Evolutionary conservation across 1,140 invertebrate genomes (phyloP).

Genomic region (Physella acuta): DNA sequence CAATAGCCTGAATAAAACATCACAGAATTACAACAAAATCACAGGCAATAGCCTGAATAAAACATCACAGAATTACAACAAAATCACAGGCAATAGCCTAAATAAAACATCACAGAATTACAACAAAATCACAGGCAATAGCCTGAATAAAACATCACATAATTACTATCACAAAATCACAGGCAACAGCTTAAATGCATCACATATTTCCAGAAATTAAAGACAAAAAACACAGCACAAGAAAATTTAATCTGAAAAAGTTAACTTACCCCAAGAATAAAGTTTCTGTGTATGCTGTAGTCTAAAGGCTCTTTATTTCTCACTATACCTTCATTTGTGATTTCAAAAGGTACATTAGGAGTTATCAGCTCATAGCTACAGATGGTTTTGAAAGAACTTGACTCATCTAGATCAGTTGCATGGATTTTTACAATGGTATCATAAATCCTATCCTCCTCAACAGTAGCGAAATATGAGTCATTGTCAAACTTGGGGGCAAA

Average conservation of each 20-base stretch:
- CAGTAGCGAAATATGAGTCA: conserved; percentile 70
- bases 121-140: conserved; percentile 94
- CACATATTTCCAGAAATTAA: too few relatives aligned
- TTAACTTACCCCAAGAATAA: conserved; percentile 70
- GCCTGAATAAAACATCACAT: conserved; percentile 68
- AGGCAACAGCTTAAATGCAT: too few relatives aligned
- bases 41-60: too few relatives aligned
- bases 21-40: not conserved
- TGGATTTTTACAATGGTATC: conserved; percentile 87
- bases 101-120: too few relatives aligned
- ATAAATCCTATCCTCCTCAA: conserved; percentile 88
- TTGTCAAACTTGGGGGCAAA: conserved; percentile 67
- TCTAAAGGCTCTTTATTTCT: conserved; percentile 88
- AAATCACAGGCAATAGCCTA: conserved; percentile 91
- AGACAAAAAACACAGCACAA: too few relatives aligned
- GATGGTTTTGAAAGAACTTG: conserved; percentile 86
- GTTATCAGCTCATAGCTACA: conserved; percentile 95
- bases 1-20: too few relatives aligned
- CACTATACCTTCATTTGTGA: conserved; percentile 89
- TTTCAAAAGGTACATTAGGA: conserved; percentile 76
- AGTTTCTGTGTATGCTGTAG: conserved; percentile 89
- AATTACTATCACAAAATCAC: not conserved
- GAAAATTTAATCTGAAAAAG: not conserved
- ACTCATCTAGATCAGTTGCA: conserved; percentile 87
- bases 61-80: conserved; percentile 50